A percentile compares a stretch with the other conserved stretches of the same genome.
phyloP scores from a whole-genome alignment of 2,888 invertebrate species.

The Chironomus tentans region DNA sequence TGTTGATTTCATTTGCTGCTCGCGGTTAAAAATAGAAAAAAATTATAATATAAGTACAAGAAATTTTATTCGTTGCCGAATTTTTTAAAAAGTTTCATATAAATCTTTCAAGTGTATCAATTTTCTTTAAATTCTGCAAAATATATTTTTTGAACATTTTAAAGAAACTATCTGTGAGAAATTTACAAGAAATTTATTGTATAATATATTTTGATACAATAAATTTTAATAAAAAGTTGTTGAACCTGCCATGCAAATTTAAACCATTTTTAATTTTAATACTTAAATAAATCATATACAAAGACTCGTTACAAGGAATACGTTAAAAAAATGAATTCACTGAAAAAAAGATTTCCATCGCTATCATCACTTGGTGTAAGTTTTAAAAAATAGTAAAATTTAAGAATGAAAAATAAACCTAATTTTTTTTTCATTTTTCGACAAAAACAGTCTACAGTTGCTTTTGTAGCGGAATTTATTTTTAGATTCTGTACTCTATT shows the following conservation, averaged over 20 bases:
- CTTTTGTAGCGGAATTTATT: neutral
- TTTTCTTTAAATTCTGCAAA: too few relatives aligned
- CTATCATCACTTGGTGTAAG: conserved; percentile 47
- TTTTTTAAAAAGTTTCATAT: too few relatives aligned
- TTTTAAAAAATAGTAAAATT: conserved; percentile 28
- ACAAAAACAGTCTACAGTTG: neutral
- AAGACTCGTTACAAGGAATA: too few relatives aligned
- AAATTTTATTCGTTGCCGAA: neutral
- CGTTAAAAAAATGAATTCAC: conserved; percentile 31
- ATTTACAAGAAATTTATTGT: too few relatives aligned
- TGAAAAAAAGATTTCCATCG: conserved; percentile 47
- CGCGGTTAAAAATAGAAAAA: conserved; percentile 8
- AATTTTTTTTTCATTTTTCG: neutral
- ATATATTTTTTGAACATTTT: too few relatives aligned
- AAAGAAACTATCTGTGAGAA: too few relatives aligned
- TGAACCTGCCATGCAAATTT: neutral
- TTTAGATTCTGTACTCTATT: neutral
- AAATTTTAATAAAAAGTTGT: too few relatives aligned
- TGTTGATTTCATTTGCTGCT: neutral
- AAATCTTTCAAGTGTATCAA: too few relatives aligned
- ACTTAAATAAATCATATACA: neutral
- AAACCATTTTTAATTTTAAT: neutral
- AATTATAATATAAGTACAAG: neutral
- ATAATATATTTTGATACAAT: too few relatives aligned
- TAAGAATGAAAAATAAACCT: neutral